Base-by-base conservation (phyloP, 2,797 vertebrate species). In the Yasuhikotakia modesta region DNA sequence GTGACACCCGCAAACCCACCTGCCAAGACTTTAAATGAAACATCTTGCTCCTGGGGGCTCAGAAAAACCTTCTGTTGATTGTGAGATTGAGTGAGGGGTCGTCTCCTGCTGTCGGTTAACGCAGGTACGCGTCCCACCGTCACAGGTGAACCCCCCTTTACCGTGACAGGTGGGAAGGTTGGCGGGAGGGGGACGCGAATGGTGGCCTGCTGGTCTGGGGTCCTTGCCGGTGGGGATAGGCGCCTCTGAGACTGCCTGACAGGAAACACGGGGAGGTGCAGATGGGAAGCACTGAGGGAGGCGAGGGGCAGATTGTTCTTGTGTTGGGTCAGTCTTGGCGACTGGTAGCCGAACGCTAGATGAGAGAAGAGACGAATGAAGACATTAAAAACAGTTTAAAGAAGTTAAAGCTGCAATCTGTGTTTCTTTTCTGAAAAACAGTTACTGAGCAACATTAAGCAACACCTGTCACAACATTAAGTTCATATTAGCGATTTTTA, bases 201-300 rank as follows among this genome's bases (percentile, higher is more conserved):
- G 19, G 0, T 70, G 65, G 45, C 46, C 73, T 79, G 65, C 81
- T 80, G 76, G 80, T 79, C 48, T 79, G 72, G 46, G n/a, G 50
- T 68, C 70, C 52, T 67, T 39, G 81, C 82, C 46, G 0, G 84
- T 2, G 48, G 14, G n/a, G 87, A 86, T 32, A 81, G 86, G 70
- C 77, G 89, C 75, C 86, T 88, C 81, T 88, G 69, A 8, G 60
- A 2, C 57, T 86, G 86, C 21, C 89, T 86, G 82, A 58, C 43
- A 69, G 89, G 90, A 63, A 88, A 19, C 30, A 65, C 27, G 14
- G 90, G 88, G 73, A 93, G 85, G 84, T 91, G 90, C 30, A 91
- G 84, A 86, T 88, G 87, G 55, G 88, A 82, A 16, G 86, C 82
- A 53, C 83, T 86, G 46, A 60, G 78, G 57, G 58, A 70, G 43